phyloP scores from a whole-genome alignment of 2,888 invertebrate genomes.

The Oasisia sp. region DNA sequence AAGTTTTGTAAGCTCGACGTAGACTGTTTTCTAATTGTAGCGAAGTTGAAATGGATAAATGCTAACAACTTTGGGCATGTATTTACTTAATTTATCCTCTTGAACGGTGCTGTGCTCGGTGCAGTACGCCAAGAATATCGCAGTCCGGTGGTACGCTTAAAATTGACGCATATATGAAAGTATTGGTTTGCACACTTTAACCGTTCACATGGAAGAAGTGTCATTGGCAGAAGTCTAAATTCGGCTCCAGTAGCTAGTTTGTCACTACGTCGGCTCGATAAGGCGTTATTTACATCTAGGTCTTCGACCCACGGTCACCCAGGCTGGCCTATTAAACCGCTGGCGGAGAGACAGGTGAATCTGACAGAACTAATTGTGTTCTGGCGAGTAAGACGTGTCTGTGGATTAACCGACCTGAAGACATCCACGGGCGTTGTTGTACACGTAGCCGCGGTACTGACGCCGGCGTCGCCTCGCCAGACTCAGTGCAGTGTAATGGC shows the following conservation, averaged over 20 bases:
- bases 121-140: too few relatives aligned
- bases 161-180: neutral
- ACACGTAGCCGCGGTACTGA: neutral
- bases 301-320: neutral
- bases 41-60: neutral
- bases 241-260: neutral
- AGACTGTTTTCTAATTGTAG: neutral
- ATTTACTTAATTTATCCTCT: too few relatives aligned
- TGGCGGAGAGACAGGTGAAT: neutral
- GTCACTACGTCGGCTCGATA: neutral
- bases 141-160: neutral
- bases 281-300: neutral
- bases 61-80: neutral
- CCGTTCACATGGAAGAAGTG: neutral
- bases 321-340: neutral
- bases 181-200: neutral
- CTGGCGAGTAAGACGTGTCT: neutral
- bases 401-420: neutral
- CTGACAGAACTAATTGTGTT: neutral
- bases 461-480: neutral
- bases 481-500: neutral
- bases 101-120: too few relatives aligned
- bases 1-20: neutral
- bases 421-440: neutral
- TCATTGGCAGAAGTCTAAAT: neutral